Base-by-base conservation (phyloP, 2,888 invertebrate genomes). In the Tethea ocularis region DNA sequence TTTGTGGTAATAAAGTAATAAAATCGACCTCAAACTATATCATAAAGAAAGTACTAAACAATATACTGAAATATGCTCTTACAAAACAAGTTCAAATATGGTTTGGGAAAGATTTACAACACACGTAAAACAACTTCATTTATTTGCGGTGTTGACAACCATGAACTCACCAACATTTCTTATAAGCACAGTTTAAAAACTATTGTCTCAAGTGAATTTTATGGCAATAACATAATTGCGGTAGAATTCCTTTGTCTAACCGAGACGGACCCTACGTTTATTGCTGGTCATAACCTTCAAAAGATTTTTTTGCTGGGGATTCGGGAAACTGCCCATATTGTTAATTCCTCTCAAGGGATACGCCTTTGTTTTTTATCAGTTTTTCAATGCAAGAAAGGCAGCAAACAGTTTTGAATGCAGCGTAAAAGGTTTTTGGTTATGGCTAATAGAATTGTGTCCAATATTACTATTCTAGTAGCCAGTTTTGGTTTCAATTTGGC, bases 91-190 rank as follows among this genome's bases (percentile, higher is more conserved):
- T 63, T 64, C 67, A 78, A 78, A 78, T 69, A 75, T 69, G 63
- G 62, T 62, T 65, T 23, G 20, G 63, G 68, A 64, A 75, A 74
- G 75, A 82, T 86, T 83, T 81, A 85, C 72, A 70, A 74, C 68
- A 10, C n/a, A 3, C 66, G 62, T 62, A 72, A 71, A 72, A 77
- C 71, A 66, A 69, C 66, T 67, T 65, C 66, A 75, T 81, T 82
- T 79, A 83, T 81, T 84, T 87, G 86, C 75, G 85, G 88, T 82
- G 86, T 81, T 86, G 89, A 88, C 88, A 87, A 73, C 83, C 78
- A 75, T 84, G 81, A 81, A 84, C 66, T 67, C 66, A 78, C 78
- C 74, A 75, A 78, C 72, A 74, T 71, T 58, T 59, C 65, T 73
- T 74, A 71, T 68, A 66, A 22, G 54, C 36, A 17, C 70, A 54